These are phyloP conservation scores for Cyprinodon variegatus DNA, from an alignment of 2,113 vertebrate genomes.

Conservation along the genomic window DNA sequence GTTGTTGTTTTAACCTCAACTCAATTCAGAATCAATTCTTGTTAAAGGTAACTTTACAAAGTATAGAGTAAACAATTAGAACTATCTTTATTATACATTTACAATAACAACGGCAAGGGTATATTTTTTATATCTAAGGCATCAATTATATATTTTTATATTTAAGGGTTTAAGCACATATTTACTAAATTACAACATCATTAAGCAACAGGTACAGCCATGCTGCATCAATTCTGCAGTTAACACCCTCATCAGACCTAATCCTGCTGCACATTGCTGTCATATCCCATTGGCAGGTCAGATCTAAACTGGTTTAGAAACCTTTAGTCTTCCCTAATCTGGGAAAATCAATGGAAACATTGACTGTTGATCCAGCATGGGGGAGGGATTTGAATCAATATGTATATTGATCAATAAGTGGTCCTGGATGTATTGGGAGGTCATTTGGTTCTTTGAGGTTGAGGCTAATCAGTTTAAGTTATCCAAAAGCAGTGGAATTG, in stretches of 20 bases:
- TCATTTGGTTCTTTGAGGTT: slow-evolving; percentile 64
- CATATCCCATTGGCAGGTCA: slow-evolving; percentile 69
- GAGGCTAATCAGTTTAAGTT: slow-evolving; percentile 81
- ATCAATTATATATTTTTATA: too few relatives aligned
- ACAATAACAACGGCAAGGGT: background rate
- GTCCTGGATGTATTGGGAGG: slow-evolving; percentile 74
- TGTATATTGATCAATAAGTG: slow-evolving; percentile 80
- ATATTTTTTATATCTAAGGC: too few relatives aligned
- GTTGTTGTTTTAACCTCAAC: too few relatives aligned
- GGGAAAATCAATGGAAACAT: slow-evolving; percentile 73
- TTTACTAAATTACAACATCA: slow-evolving; percentile 67
- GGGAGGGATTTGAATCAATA: slow-evolving; percentile 67
- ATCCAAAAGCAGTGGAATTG: slow-evolving; percentile 64
- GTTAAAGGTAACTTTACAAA: too few relatives aligned
- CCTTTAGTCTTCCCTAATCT: slow-evolving; percentile 80
- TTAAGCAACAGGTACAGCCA: slow-evolving; percentile 43
- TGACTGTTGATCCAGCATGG: slow-evolving; percentile 67
- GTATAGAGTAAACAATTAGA: too few relatives aligned
- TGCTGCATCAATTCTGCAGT: slow-evolving; percentile 72
- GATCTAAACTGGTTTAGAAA: slow-evolving; percentile 78
- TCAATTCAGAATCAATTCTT: too few relatives aligned
- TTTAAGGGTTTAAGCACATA: too few relatives aligned
- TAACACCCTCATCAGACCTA: slow-evolving; percentile 72
- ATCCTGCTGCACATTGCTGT: slow-evolving; percentile 64
- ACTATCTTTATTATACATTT: background rate